These are phyloP conservation scores for Gryllus longicercus DNA, from an alignment of 2,888 invertebrate genomes.

Conservation along the genomic window DNA sequence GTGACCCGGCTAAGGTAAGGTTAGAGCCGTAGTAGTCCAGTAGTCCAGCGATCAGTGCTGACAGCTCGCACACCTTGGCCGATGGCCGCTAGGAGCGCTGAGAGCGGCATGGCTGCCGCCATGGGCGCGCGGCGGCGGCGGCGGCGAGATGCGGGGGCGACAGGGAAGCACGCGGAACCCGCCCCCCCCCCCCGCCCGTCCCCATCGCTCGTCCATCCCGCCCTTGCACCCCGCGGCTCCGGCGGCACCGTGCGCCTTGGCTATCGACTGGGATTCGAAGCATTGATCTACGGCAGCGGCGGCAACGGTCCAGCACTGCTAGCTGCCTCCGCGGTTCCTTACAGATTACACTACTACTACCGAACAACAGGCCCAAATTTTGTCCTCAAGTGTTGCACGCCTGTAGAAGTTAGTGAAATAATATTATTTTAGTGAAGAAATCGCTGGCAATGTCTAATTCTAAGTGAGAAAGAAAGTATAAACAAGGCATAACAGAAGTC, in stretches of 20 bases:
- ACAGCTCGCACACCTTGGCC: neutral
- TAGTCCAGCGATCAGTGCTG: neutral
- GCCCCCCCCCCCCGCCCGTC: neutral
- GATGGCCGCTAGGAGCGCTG: neutral
- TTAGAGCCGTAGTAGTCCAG: slow-evolving; percentile 8
- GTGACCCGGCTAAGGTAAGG: neutral
- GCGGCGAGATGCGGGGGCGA: neutral
- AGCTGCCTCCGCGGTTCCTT: neutral
- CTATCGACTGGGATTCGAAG: slow-evolving; percentile 8
- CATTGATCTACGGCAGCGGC: slow-evolving; percentile 9
- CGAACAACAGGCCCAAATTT: too few species aligned
- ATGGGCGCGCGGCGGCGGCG: too few species aligned
- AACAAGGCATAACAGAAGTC: too few species aligned
- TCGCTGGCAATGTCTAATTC: too few species aligned
- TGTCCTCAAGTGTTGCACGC: too few species aligned
- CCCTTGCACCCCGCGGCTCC: neutral
- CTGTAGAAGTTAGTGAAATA: too few species aligned
- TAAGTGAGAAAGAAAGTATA: too few species aligned
- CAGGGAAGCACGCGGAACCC: neutral
- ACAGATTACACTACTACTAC: too few species aligned
- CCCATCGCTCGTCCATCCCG: too few species aligned
- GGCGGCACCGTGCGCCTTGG: neutral
- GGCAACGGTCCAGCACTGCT: neutral
- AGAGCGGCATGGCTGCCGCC: neutral
- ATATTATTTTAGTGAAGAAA: too few species aligned